Conservation (phyloP, 2,888 invertebrate genomes). For the Euclidia mi region DNA sequence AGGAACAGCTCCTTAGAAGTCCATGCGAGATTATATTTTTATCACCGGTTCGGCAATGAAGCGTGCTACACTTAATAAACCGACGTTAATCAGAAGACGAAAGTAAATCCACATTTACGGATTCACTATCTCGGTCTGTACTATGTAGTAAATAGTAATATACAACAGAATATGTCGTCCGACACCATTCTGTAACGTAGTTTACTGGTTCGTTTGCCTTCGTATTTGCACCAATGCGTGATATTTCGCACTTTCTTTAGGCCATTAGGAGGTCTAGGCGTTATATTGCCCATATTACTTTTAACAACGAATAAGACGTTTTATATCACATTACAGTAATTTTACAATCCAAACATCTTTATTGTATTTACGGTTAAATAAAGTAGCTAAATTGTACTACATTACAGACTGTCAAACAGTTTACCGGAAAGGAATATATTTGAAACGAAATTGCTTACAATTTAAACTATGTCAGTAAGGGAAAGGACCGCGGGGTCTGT, state of each 20-base stretch:
- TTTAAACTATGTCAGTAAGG: conserved; percentile 62
- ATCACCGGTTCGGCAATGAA: neutral
- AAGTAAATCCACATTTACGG: conserved; percentile 17
- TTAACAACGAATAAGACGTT: conserved; percentile 3
- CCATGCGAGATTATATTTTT: conserved; percentile 1
- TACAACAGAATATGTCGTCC: neutral
- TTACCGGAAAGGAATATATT: conserved; percentile 10
- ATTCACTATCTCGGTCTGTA: conserved; percentile 13
- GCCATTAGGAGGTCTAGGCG: conserved; percentile 43
- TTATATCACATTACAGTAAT: conserved; percentile 12
- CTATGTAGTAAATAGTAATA: conserved; percentile 3
- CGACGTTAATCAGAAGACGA: conserved; percentile 12
- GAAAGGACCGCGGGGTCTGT: conserved; percentile 59
- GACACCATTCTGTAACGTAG: conserved; percentile 21
- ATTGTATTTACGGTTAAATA: neutral
- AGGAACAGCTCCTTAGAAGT: too few relatives aligned
- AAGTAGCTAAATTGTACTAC: neutral
- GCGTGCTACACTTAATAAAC: conserved; percentile 4
- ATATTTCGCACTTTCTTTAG: conserved; percentile 84
- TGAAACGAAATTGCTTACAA: conserved; percentile 19
- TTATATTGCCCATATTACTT: conserved; percentile 17
- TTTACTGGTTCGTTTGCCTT: conserved; percentile 64
- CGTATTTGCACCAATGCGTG: conserved; percentile 74
- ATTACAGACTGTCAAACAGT: conserved; percentile 15
- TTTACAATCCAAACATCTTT: conserved; percentile 7